These are phyloP conservation scores for Caenorhabditis sp. DNA, from an alignment of 2,888 invertebrate species.

Conservation along the genomic window DNA sequence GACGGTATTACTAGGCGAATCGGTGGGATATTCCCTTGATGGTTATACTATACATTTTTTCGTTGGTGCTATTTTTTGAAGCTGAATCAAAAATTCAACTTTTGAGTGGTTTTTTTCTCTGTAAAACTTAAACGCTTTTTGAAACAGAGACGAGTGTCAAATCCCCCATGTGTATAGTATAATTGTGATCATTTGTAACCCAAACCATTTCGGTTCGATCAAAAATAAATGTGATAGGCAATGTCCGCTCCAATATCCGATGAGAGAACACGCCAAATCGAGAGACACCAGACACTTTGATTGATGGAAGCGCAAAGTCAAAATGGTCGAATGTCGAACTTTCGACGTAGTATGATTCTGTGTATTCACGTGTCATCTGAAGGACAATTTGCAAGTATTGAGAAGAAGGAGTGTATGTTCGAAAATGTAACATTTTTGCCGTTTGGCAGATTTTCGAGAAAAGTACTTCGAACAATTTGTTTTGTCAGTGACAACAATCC, in stretches of 20 bases:
- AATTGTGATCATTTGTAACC: background rate
- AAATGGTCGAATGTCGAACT: conserved; percentile 28
- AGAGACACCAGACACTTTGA: background rate
- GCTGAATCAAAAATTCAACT: no score
- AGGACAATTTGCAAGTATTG: background rate
- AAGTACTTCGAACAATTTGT: background rate
- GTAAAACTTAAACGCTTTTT: no score
- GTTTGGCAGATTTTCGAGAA: background rate
- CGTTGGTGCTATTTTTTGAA: no score
- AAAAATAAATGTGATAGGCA: background rate
- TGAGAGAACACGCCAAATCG: background rate
- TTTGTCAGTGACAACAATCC: background rate
- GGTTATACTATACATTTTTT: no score
- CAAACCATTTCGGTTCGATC: background rate
- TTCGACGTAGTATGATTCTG: conserved; percentile 24
- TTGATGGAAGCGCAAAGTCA: background rate
- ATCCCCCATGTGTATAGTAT: background rate
- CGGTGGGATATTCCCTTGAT: no score
- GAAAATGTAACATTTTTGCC: background rate
- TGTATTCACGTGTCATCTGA: background rate
- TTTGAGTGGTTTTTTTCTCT: no score
- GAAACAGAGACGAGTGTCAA: background rate
- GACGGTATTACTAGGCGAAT: no score
- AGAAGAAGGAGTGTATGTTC: background rate
- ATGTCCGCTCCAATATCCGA: background rate